Evolutionary conservation across 2,113 vertebrate species (phyloP), one percentile per base, ranked within the genome.

Genomic region (Charadrius vociferus): DNA sequence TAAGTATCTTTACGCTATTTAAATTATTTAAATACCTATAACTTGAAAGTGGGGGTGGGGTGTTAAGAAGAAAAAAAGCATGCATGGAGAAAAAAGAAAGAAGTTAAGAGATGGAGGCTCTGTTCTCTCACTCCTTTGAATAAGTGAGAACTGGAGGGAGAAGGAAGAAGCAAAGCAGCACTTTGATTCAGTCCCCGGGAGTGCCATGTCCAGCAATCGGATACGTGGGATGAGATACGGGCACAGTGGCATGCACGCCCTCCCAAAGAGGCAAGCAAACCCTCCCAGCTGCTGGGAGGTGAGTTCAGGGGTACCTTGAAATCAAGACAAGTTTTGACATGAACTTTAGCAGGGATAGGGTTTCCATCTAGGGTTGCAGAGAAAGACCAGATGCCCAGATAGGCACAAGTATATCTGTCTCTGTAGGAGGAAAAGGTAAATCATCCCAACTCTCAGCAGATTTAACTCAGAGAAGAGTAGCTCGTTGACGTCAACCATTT

Each of bases 201-300:
- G 20, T 5, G 14, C 45, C 53, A 29, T 56, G 52, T 62, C 39
- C 27, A 65, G 58, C 18, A 53, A 36, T 8, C 1, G 0, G 22
- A 29, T 12, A 53, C 0, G 0, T 1, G 3, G 84, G 23, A 75
- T 0, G 3, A 45, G 56, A 30, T 34, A 26, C 0, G 17, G 56
- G 43, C 32, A 15, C 0, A 1, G 66, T 36, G 16, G 18, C 55
- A 37, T 11, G n/a, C 12, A 36, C 9, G 18, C 45, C 3, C 0
- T 23, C 15, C 41, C 39, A 77, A 61, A 21, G 65, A 47, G n/a
- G 2, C 20, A 20, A 72, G n/a, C 32, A 77, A 62, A 80, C 24
- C 50, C 83, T 41, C 39, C 53, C 24, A 45, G 65, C 52, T 55
- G 36, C 81, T 37, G 37, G 29, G 32, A 62, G 23, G 41, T 16